Conservation (phyloP, 2,888 invertebrate species). For the Cephus nigrinus region DNA sequence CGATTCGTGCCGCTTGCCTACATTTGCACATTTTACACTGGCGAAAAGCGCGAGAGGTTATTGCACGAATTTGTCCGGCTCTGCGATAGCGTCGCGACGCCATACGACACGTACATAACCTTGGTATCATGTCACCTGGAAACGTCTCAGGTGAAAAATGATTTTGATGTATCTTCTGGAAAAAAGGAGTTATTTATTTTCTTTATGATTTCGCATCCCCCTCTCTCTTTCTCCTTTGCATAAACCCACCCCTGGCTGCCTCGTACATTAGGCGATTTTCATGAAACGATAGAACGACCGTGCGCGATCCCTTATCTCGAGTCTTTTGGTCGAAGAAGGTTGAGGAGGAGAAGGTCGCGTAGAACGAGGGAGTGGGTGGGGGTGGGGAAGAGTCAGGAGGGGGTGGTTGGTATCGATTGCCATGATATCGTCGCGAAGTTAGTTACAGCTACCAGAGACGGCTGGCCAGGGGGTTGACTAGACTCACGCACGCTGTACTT, state of each 20-base stretch:
- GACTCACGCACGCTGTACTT: constrained; percentile 39
- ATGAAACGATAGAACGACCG: constrained; percentile 17
- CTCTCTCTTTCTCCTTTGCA: background rate
- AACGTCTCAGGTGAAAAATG: background rate
- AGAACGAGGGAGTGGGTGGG: background rate
- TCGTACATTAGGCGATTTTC: constrained; percentile 15
- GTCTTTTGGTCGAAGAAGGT: constrained; percentile 16
- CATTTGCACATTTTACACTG: constrained; percentile 48
- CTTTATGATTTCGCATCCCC: background rate
- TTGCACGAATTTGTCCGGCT: constrained; percentile 49
- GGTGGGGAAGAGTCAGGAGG: constrained; percentile 26
- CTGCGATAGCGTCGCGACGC: constrained; percentile 25
- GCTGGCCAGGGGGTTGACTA: constrained; percentile 19
- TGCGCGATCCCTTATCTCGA: constrained; percentile 20
- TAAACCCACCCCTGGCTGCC: background rate
- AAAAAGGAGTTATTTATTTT: background rate
- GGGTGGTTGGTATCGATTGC: constrained; percentile 39
- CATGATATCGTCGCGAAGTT: constrained; percentile 37
- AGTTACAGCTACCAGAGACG: constrained; percentile 18
- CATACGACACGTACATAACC: background rate
- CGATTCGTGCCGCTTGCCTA: constrained; percentile 47
- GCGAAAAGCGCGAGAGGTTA: constrained; percentile 39
- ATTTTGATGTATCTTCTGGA: background rate
- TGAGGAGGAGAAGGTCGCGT: background rate
- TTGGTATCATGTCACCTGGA: background rate